Evolutionary conservation across 2,888 invertebrate genomes (phyloP), one percentile per base, ranked within the genome.

Genomic region (Pedicia rivosa): DNA sequence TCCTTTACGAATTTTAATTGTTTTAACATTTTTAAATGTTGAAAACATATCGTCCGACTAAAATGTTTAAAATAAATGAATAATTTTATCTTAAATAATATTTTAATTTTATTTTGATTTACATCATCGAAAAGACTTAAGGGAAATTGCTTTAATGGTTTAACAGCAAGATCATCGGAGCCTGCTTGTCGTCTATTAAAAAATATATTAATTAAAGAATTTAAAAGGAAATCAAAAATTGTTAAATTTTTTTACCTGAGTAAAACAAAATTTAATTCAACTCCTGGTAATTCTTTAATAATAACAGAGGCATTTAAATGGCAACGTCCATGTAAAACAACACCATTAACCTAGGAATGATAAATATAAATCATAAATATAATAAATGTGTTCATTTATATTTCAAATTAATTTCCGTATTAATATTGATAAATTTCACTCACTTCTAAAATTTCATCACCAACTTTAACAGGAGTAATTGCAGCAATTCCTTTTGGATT

Each of bases 301-400:
- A 92, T 80, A 16, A 87, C 87, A 1, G 95, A 90, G 14, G 94
- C 95, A 60, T 95, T 94, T 44, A 95, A 72, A 62, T 97, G 97
- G 61, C 92, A 92, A 52, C 94, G 72, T 40, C 92, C 92, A 58
- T 88, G 82, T 34, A 98, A 65, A 12, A 94, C 88, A 42, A 82
- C 76, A 8, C 94, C 95, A 62, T 97, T 97, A n/a, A n/a, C n/a
- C n/a, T n/a, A n/a, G n/a, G n/a, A n/a, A n/a, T n/a, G n/a, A n/a
- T n/a, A n/a, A n/a, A n/a, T n/a, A n/a, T n/a, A n/a, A n/a, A n/a
- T n/a, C 46, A 91, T 86, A 88, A 90, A 65, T 10, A 62, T n/a
- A 63, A 48, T 47, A 45, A 47, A 40, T 34, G 31, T 25, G 12
- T 14, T 9, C 26, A 31, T 32, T 22, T 16, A 37, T 36, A 39